These are phyloP conservation scores for Protobothrops flavoviridis DNA, from an alignment of 2,113 vertebrate genomes.

Conservation along the genomic window DNA sequence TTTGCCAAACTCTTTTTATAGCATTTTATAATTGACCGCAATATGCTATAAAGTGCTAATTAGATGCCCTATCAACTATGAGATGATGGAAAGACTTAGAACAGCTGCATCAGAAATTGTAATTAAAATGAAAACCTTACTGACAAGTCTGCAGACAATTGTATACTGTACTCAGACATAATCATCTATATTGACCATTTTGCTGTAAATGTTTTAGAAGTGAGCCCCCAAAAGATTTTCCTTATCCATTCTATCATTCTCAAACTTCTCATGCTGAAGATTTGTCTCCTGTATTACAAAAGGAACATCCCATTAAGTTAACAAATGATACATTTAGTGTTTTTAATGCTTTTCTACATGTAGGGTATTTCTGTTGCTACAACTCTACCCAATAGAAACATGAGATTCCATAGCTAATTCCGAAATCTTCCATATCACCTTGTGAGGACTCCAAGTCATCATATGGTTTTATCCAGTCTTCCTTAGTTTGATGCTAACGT, in stretches of 20 bases:
- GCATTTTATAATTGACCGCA: conserved; percentile 55
- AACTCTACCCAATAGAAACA: background rate
- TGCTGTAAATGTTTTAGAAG: conserved; percentile 70
- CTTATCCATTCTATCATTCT: background rate
- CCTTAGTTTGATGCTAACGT: background rate
- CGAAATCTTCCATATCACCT: background rate
- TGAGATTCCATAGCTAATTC: background rate
- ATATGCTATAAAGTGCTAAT: conserved; percentile 61
- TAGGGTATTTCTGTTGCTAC: background rate
- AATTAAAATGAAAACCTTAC: conserved; percentile 57
- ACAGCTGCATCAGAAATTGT: conserved; percentile 46
- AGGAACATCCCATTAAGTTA: conserved; percentile 29
- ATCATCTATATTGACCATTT: conserved; percentile 72
- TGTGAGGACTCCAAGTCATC: background rate
- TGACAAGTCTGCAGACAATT: conserved; percentile 48
- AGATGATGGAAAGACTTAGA: conserved; percentile 34
- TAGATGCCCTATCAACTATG: conserved; percentile 57
- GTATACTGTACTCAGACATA: conserved; percentile 80
- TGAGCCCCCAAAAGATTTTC: conserved; percentile 58
- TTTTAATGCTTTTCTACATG: background rate
- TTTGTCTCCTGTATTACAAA: background rate
- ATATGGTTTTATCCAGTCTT: background rate
- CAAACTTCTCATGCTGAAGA: background rate
- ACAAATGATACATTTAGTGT: background rate
- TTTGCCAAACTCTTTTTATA: conserved; percentile 51